phyloP scores from a whole-genome alignment of 2,888 invertebrate genomes.

The Hirtodrosophila histrioides region DNA sequence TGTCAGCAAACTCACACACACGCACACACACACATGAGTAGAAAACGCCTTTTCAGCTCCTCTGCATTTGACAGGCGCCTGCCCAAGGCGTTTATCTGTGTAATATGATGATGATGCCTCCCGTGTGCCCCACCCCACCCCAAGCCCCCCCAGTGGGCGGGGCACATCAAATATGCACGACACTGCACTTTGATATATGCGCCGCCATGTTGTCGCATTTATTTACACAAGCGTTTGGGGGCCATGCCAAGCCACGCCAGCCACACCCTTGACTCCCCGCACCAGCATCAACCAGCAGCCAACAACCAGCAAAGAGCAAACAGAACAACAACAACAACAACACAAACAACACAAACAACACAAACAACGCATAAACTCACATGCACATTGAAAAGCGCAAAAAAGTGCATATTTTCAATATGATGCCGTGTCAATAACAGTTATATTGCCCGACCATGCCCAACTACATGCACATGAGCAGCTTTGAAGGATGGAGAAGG shows the following conservation, averaged over 20 bases:
- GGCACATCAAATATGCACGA: conserved; percentile 70
- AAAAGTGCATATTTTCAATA: conserved; percentile 75
- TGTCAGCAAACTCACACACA: conserved; percentile 53
- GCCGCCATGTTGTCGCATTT: conserved; percentile 72
- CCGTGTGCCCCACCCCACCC: conserved; percentile 8
- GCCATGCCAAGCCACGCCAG: conserved; percentile 17
- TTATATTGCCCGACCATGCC: conserved; percentile 60
- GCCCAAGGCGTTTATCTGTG: conserved; percentile 77
- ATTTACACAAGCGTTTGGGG: conserved; percentile 56
- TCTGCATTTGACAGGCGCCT: conserved; percentile 64
- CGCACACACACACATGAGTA: conserved; percentile 19
- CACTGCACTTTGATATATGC: conserved; percentile 63
- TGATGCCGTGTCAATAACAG: conserved; percentile 79
- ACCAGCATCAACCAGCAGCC: neutral
- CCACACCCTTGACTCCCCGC: conserved; percentile 3
- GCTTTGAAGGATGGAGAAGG: neutral
- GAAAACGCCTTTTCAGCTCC: conserved; percentile 59
- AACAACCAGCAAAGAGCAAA: conserved; percentile 10
- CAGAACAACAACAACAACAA: conserved; percentile 7
- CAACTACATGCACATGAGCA: conserved; percentile 40
- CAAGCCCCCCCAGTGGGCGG: conserved; percentile 20
- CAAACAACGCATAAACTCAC: conserved; percentile 12
- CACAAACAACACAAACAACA: conserved; percentile 19
- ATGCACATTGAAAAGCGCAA: conserved; percentile 25
- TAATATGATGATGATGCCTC: conserved; percentile 70